A percentile compares a stretch with the other conserved stretches of the same genome.
These are phyloP conservation scores for Picathartes gymnocephalus DNA, from an alignment of 2,113 vertebrate genomes.

Conservation along the genomic window DNA sequence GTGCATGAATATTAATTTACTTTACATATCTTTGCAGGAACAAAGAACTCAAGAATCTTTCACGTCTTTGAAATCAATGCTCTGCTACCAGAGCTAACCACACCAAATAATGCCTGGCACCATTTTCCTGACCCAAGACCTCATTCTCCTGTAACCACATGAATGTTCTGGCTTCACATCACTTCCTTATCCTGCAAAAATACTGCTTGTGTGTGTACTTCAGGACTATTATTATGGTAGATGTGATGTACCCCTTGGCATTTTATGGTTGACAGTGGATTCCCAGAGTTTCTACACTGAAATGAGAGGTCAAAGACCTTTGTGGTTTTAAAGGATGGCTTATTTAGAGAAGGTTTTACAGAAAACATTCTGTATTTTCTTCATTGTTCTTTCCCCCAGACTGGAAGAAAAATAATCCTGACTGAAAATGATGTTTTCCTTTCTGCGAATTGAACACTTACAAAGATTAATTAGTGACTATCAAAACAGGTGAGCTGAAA, in stretches of 20 bases:
- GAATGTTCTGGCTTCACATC: not conserved
- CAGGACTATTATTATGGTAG: not conserved
- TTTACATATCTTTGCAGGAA: not conserved
- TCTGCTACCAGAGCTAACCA: not conserved
- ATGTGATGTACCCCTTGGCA: not conserved
- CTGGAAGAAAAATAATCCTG: slow-evolving; percentile 46
- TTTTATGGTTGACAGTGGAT: not conserved
- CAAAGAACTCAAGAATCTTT: not conserved
- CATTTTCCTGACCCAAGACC: not conserved
- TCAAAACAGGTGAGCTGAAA: slow-evolving; percentile 15
- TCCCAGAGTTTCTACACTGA: not conserved
- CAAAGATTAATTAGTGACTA: not conserved
- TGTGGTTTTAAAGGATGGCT: not conserved
- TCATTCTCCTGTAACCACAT: not conserved
- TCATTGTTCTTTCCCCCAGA: not conserved
- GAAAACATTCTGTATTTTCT: not conserved
- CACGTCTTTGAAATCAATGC: not conserved
- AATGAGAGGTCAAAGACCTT: not conserved
- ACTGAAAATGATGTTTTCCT: slow-evolving; percentile 1
- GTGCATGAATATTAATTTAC: not conserved
- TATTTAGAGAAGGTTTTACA: not conserved
- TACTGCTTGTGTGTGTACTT: not conserved
- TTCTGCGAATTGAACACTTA: not conserved
- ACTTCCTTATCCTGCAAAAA: not conserved
- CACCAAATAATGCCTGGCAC: not conserved